Evolutionary conservation across 2,888 invertebrate species (phyloP), one percentile per base, ranked within the genome.

Genomic region (Eupithecia insigniata): DNA sequence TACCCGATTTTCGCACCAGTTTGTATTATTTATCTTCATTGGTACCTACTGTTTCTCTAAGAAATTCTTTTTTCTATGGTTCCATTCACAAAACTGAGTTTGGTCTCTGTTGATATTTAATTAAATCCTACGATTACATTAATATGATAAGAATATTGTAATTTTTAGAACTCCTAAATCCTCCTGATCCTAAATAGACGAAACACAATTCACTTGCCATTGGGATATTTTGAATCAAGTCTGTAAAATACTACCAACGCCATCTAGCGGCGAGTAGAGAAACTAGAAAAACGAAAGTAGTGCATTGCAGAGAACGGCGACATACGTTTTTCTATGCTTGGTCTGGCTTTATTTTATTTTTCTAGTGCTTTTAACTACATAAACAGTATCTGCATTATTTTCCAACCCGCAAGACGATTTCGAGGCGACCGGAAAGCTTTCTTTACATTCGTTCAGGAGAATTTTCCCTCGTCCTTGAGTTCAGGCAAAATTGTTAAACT

Each of bases 191-290:
- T n/a, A 32, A 32, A 36, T 12, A 1, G 8, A 22, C n/a, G 46
- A 46, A n/a, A 46, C 3, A 14, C 16, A 22, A 0, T 30, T 60
- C 30, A 60, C 7, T 8, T 60, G 18, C 28, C 18, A 18, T 18
- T n/a, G 3, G 22, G 60, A 30, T 8, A 30, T 64, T 64, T 22
- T 0, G 5, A 32, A 10, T 14, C 12, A 12, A 18, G 36, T 8
- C 34, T 12, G 26, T 34, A 34, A 22, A 64, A 6, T 1, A 22
- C 64, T 83, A 85, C 76, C 85, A 83, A 64, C 90, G 92, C 90
- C 92, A 92, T 90, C 92, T 90, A 84, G 80, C 80, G 83, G 64
- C 81, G 88, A 89, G 87, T 90, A 90, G 92, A 64, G 26, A 70
- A 46, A 87, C 78, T 46, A 72, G 58, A 46, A 36, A 16, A 66